phyloP scores from a whole-genome alignment of 2,113 vertebrate genomes.

The Rhynchopsitta pachyrhyncha region DNA sequence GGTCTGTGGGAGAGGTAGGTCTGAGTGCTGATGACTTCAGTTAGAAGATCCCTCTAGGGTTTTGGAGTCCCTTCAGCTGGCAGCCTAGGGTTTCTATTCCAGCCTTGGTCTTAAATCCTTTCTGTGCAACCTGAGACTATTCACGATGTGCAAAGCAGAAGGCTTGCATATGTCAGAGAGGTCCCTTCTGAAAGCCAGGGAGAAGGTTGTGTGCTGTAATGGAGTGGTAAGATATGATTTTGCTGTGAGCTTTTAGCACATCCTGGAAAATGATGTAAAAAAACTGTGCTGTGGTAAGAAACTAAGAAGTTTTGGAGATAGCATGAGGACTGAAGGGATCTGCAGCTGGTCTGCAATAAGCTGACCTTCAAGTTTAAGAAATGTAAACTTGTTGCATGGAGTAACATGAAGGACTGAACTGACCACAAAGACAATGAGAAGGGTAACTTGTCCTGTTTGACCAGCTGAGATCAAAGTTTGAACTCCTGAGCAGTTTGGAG shows the following conservation, averaged over 20 bases:
- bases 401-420: background rate
- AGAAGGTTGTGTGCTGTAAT: background rate
- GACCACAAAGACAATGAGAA: background rate
- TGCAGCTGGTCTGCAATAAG: background rate
- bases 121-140: background rate
- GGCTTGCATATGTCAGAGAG: background rate
- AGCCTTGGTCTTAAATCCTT: conserved; percentile 7
- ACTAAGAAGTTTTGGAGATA: background rate
- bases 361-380: background rate
- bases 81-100: background rate
- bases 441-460: background rate
- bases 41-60: background rate
- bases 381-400: background rate
- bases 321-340: background rate
- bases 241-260: background rate
- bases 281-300: background rate
- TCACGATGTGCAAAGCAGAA: background rate
- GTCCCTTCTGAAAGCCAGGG: background rate
- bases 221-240: background rate
- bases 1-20: background rate
- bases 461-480: background rate
- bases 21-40: conserved; percentile 8
- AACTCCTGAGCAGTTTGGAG: background rate
- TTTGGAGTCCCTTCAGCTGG: background rate
- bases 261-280: background rate